Percentiles rank a stretch among this genome's conserved stretches.
These are phyloP conservation scores for Meliscaeva auricollis DNA, from an alignment of 2,888 invertebrate species.

Conservation along the genomic window DNA sequence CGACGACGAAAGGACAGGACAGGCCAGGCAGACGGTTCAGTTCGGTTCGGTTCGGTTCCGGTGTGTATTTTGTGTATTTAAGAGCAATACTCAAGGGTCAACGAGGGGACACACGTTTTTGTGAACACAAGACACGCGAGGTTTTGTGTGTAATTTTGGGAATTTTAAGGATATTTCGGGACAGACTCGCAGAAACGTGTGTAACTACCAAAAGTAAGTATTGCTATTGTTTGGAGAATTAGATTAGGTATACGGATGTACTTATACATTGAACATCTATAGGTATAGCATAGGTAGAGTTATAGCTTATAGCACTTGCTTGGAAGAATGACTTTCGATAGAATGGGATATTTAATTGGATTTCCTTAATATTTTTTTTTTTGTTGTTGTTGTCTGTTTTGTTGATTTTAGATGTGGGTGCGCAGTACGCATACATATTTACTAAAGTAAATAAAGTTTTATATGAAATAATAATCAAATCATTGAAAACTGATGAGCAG, in stretches of 20 bases:
- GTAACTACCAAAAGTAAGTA: conserved; percentile 28
- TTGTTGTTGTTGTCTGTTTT: conserved; percentile 21
- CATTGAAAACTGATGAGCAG: conserved; percentile 61
- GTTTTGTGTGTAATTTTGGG: conserved; percentile 66
- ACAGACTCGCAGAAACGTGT: conserved; percentile 53
- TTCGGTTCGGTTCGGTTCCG: neutral
- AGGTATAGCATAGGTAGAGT: conserved; percentile 2
- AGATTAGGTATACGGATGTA: conserved; percentile 36
- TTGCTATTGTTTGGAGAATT: conserved; percentile 70
- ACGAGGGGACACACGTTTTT: conserved; percentile 48
- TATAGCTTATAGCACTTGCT: conserved; percentile 41
- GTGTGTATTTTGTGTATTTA: conserved; percentile 34
- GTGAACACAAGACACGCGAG: conserved; percentile 31
- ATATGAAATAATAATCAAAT: conserved; percentile 47
- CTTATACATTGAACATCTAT: neutral
- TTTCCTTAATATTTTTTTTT: conserved; percentile 49
- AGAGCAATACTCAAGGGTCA: conserved; percentile 59
- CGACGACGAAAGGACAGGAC: neutral
- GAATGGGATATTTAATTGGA: conserved; percentile 72
- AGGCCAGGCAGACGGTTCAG: neutral
- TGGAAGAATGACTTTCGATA: conserved; percentile 1
- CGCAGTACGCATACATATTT: conserved; percentile 11
- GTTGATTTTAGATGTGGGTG: conserved; percentile 52
- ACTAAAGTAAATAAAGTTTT: conserved; percentile 35
- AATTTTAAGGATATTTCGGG: conserved; percentile 55